Conservation (phyloP, 2,888 invertebrate genomes). For the Brachyopa scutellaris region DNA sequence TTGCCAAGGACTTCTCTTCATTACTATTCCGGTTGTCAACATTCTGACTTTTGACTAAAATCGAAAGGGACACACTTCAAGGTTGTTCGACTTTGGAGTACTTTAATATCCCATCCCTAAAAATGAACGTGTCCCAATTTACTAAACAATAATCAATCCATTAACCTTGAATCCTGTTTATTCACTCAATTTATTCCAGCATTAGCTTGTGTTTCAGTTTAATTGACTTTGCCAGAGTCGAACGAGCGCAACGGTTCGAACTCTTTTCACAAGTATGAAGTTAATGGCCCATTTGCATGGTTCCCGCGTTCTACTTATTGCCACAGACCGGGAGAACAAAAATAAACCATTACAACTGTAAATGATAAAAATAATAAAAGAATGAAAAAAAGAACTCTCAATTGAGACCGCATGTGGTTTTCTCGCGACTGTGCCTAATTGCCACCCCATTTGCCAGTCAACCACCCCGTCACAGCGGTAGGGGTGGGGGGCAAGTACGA, state of each 20-base stretch:
- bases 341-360: background rate
- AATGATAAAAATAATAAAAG: background rate
- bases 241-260: background rate
- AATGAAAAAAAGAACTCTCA: slow-evolving; percentile 25
- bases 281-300: slow-evolving; percentile 59
- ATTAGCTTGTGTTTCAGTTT: slow-evolving; percentile 11
- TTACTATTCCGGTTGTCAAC: too few species aligned
- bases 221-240: slow-evolving; percentile 31
- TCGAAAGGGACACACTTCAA: too few species aligned
- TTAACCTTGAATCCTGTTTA: slow-evolving; percentile 57
- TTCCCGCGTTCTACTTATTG: slow-evolving; percentile 18
- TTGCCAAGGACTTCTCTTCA: too few species aligned
- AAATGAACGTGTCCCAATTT: too few species aligned
- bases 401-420: slow-evolving; percentile 52
- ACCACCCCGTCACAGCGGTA: too few species aligned
- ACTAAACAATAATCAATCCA: slow-evolving; percentile 56
- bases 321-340: background rate
- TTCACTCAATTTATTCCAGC: slow-evolving; percentile 47
- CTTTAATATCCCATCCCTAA: too few species aligned
- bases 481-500: background rate
- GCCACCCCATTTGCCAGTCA: background rate
- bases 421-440: slow-evolving; percentile 51
- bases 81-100: too few species aligned
- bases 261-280: slow-evolving; percentile 7
- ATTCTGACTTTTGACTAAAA: too few species aligned